A percentile compares a stretch with the other conserved stretches of the same genome.
Conservation (phyloP, 1,140 invertebrate genomes). For the Scaptomyza graminum region DNA sequence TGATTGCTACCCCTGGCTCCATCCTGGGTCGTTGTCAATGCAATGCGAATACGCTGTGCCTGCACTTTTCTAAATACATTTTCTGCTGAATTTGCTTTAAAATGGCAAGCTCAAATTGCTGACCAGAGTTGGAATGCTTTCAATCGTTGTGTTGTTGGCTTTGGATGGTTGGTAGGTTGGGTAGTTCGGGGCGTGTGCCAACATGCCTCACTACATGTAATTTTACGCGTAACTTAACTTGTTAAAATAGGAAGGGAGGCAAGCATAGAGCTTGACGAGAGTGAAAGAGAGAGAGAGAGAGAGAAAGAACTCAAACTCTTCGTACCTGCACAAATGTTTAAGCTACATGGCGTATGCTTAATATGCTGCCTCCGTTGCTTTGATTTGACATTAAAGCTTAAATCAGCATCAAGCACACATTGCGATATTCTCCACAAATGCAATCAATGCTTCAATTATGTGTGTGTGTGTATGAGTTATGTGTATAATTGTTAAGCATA, state of each 20-base stretch:
- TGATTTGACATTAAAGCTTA: slow-evolving; percentile 71
- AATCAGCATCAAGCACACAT: slow-evolving; percentile 55
- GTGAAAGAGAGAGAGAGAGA: not conserved
- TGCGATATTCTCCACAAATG: slow-evolving; percentile 24
- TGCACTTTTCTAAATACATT: slow-evolving; percentile 79
- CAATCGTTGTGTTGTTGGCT: not conserved
- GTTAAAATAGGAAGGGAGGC: slow-evolving; percentile 45
- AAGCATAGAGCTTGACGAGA: not conserved
- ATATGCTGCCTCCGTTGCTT: slow-evolving; percentile 60
- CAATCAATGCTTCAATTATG: slow-evolving; percentile 24
- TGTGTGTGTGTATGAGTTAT: slow-evolving; percentile 49
- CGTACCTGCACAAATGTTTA: slow-evolving; percentile 61
- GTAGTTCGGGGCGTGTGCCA: slow-evolving; percentile 35
- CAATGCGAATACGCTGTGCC: slow-evolving; percentile 61
- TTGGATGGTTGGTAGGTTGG: not conserved
- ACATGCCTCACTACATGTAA: slow-evolving; percentile 78
- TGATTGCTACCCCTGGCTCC: slow-evolving; percentile 16
- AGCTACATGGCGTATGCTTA: slow-evolving; percentile 72
- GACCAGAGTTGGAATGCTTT: slow-evolving; percentile 56
- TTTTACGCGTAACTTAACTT: slow-evolving; percentile 82
- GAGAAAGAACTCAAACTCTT: not conserved
- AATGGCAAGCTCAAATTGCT: slow-evolving; percentile 70
- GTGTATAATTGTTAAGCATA: slow-evolving; percentile 50
- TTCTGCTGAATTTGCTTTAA: slow-evolving; percentile 78
- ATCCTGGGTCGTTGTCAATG: slow-evolving; percentile 68